A percentile compares a stretch with the other conserved stretches of the same genome.
These are phyloP conservation scores for Saturnia pavonia DNA, from an alignment of 2,888 invertebrate genomes.

Conservation along the genomic window DNA sequence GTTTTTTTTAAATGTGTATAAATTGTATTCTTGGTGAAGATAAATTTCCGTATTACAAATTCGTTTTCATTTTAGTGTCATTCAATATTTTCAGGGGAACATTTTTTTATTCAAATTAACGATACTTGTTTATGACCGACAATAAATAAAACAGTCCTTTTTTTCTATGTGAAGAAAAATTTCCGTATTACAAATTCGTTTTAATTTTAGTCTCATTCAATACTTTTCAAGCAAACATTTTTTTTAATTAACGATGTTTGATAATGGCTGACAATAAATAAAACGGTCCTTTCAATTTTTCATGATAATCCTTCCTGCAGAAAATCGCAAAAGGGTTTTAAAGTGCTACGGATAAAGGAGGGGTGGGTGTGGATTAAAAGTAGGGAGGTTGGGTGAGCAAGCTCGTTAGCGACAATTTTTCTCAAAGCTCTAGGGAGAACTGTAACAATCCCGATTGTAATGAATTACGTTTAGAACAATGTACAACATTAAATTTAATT, in stretches of 20 bases:
- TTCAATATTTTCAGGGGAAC: too few relatives aligned
- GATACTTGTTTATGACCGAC: too few relatives aligned
- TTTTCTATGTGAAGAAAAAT: background rate
- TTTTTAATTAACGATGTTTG: background rate
- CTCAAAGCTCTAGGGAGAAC: conserved; percentile 77
- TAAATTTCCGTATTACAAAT: background rate
- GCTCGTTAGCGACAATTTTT: conserved; percentile 81
- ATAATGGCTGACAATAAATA: conserved; percentile 12
- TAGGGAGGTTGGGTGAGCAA: conserved; percentile 49
- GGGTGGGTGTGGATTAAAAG: conserved; percentile 64
- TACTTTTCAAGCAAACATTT: background rate
- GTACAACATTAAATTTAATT: conserved; percentile 14
- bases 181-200: background rate
- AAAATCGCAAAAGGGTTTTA: conserved; percentile 75
- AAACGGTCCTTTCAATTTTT: conserved; percentile 58
- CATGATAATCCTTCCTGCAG: conserved; percentile 69
- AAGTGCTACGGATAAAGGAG: conserved; percentile 70
- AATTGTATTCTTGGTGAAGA: background rate
- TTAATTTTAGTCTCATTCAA: background rate
- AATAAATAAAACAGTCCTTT: too few relatives aligned
- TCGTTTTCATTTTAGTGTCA: background rate
- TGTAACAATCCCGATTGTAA: conserved; percentile 79
- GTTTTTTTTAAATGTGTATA: background rate
- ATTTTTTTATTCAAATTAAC: too few relatives aligned
- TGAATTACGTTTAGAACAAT: conserved; percentile 61